Conservation (phyloP, 2,113 vertebrate genomes). For the Zosterops borbonicus region DNA sequence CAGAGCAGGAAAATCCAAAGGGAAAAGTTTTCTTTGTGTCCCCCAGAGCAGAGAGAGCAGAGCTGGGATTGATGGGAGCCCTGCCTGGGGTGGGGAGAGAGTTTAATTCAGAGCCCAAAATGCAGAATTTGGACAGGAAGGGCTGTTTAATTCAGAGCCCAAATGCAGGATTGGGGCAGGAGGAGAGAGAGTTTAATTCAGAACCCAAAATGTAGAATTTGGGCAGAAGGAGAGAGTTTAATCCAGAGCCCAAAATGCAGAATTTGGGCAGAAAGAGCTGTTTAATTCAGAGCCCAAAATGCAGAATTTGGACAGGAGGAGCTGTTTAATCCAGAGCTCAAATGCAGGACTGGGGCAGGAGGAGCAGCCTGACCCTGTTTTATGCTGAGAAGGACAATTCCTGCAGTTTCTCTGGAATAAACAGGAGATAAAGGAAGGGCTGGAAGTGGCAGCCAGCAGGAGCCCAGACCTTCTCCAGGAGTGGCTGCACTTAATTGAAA, state of each 20-base stretch:
- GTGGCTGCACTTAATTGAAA: neutral
- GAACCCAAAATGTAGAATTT: neutral
- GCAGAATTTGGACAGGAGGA: neutral
- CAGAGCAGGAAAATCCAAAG: neutral
- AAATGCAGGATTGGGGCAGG: neutral
- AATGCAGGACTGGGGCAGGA: neutral
- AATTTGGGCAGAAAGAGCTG: neutral
- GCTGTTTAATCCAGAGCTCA: neutral
- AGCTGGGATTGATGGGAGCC: neutral
- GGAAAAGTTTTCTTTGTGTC: neutral
- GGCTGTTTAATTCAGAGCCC: neutral
- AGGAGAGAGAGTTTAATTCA: neutral
- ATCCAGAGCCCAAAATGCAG: neutral
- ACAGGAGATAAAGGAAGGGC: neutral
- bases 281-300: neutral
- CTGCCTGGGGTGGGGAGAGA: neutral
- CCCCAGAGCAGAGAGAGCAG: neutral
- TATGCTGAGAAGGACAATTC: neutral
- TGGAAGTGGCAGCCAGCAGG: neutral
- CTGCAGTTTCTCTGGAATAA: neutral
- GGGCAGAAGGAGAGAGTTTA: too few relatives aligned
- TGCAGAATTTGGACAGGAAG: neutral
- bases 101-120: neutral
- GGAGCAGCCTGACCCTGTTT: neutral
- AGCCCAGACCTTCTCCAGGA: neutral